Base-by-base conservation (phyloP, 2,797 vertebrate genomes). In the Schizopygopsis malacanthus region DNA sequence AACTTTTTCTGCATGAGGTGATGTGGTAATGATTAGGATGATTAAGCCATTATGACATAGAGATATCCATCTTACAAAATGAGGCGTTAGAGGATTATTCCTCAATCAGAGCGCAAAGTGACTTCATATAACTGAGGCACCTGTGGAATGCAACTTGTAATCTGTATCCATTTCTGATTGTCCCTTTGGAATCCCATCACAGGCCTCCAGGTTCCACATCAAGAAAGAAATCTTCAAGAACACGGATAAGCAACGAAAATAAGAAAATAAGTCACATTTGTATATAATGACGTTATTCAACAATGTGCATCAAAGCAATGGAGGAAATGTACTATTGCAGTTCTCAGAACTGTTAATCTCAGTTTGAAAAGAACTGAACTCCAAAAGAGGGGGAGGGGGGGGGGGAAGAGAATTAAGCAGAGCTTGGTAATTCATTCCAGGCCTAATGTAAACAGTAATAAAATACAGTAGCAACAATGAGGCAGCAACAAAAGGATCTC, bases 11-110 rank as follows among this genome's bases (percentile, higher is more conserved):
- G 89, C 89, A 91, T 85, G 91, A 92, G 86, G 93, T 70, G 87
- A 93, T 91, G 92, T 95, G 95, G 94, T 94, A 95, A 93, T 94
- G 92, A 95, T 96, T 95, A 95, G 87, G 88, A 92, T 84, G 83
- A 88, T 92, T 94, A 93, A 94, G 92, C 92, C 92, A 86, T 90
- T 82, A 87, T 93, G 94, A 95, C 93, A 95, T 93, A 91, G 92
- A 95, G 94, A 94, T 94, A 91, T 94, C 90, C 89, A 90, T 90
- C 93, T 92, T 92, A 85, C 90, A 85, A 87, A 85, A 91, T 65
- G 6, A 85, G 92, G 92, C 90, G 91, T 94, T 92, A 92, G 92
- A 91, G 91, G 93, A 93, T 93, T 92, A 91, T 89, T 92, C 89
- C 92, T 92, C 94, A 94, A 94, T 95, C 94, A 93, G 93, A 93